phyloP scores from a whole-genome alignment of 1,140 invertebrate species.

The Sogatella furcifera region DNA sequence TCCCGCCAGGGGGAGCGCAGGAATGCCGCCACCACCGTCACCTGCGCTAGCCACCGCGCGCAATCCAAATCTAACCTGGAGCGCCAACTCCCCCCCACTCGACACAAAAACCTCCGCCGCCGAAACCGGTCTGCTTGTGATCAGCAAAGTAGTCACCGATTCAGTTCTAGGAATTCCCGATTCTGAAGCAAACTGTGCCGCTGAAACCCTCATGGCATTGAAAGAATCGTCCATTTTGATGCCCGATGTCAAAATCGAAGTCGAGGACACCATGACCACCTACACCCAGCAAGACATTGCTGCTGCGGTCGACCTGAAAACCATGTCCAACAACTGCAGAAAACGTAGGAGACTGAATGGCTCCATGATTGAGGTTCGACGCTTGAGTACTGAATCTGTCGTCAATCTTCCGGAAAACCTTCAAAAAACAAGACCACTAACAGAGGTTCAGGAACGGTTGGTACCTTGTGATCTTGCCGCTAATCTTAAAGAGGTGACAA shows the following conservation, averaged over 20 bases:
- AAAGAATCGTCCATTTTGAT: no score
- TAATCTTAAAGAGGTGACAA: no score
- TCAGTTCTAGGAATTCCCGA: conserved; percentile 31
- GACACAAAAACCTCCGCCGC: neutral
- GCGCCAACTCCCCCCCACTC: neutral
- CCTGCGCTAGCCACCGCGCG: conserved; percentile 24
- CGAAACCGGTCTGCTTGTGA: conserved; percentile 22
- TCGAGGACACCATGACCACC: conserved; percentile 26
- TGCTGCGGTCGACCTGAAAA: no score
- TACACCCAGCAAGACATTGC: no score
- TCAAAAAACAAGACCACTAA: neutral
- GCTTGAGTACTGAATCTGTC: conserved; percentile 9
- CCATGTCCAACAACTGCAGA: conserved; percentile 16
- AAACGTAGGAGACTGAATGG: conserved; percentile 28
- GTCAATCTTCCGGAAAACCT: neutral
- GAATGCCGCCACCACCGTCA: conserved; percentile 24
- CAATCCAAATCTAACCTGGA: conserved; percentile 24
- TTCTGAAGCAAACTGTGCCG: conserved; percentile 6
- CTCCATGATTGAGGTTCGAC: conserved; percentile 16
- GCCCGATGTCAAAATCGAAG: conserved; percentile 24
- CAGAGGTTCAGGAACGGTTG: conserved; percentile 7
- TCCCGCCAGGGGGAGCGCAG: conserved; percentile 18
- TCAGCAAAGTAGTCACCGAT: conserved; percentile 29
- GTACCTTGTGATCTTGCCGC: no score
- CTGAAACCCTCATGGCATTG: no score